Percentiles rank a stretch among this genome's conserved stretches.
Evolutionary conservation across 2,113 vertebrate species (phyloP).

Genomic region (Tringa solitaria): DNA sequence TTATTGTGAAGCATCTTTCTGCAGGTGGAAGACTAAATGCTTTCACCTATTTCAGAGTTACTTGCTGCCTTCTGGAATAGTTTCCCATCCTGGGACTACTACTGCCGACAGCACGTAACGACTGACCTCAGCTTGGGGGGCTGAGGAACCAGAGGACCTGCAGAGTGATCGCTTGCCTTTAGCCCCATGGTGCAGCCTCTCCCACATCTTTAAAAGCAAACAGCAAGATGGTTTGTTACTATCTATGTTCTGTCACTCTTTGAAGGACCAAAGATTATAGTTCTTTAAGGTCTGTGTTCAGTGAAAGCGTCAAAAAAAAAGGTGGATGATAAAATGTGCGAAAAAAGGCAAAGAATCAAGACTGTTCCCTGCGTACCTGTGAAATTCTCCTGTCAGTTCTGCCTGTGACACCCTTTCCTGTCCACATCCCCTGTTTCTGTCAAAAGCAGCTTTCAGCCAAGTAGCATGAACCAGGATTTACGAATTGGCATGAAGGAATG

Average conservation of each 20-base stretch:
- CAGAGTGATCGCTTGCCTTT: not conserved
- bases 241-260: not conserved
- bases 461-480: not conserved
- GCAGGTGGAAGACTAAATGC: not conserved
- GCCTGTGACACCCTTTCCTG: not conserved
- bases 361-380: not conserved
- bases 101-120: not conserved
- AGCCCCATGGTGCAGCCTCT: not conserved
- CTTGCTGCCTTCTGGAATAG: not conserved
- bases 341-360: not conserved
- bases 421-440: not conserved
- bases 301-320: not conserved
- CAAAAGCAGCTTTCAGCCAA: not conserved
- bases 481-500: not conserved
- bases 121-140: not conserved
- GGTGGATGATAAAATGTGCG: not conserved
- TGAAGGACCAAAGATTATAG: not conserved
- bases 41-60: not conserved
- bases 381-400: conserved; percentile 11
- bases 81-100: not conserved
- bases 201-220: not conserved
- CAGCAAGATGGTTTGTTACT: not conserved
- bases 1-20: not conserved
- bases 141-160: not conserved
- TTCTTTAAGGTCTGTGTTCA: not conserved